Percentiles rank a stretch among this genome's conserved stretches.
Evolutionary conservation across 2,113 vertebrate genomes (phyloP).

Genomic region (Egretta garzetta): DNA sequence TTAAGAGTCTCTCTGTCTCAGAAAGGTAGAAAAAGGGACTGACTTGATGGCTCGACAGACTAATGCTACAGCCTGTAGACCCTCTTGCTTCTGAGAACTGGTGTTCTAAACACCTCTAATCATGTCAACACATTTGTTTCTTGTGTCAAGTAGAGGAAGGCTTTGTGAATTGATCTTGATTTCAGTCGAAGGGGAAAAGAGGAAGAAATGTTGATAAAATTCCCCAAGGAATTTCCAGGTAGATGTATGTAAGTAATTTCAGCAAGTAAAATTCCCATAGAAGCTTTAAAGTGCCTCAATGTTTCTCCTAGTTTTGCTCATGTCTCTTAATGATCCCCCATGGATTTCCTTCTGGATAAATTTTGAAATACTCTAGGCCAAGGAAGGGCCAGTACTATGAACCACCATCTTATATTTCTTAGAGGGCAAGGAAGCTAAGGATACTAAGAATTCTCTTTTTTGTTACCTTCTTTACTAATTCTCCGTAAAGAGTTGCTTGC

Average conservation of each 20-base stretch:
- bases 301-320: neutral
- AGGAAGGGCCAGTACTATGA: neutral
- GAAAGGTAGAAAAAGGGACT: slow-evolving; percentile 17
- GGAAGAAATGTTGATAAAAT: neutral
- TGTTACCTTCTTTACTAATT: neutral
- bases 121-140: slow-evolving; percentile 39
- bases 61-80: neutral
- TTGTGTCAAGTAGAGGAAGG: slow-evolving; percentile 9
- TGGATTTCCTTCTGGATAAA: slow-evolving; percentile 6
- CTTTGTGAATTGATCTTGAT: slow-evolving; percentile 45
- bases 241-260: slow-evolving; percentile 57
- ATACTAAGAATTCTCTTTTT: neutral
- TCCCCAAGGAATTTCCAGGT: neutral
- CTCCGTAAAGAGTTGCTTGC: neutral
- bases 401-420: neutral
- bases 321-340: neutral
- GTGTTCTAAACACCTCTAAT: slow-evolving; percentile 23
- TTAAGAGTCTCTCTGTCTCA: slow-evolving; percentile 54
- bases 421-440: neutral
- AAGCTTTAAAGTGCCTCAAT: slow-evolving; percentile 37
- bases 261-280: slow-evolving; percentile 32
- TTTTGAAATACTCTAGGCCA: neutral
- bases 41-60: neutral
- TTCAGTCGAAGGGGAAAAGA: slow-evolving; percentile 26
- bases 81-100: neutral